These are phyloP conservation scores for Dascyllus trimaculatus DNA, from an alignment of 2,113 vertebrate species.

Conservation along the genomic window DNA sequence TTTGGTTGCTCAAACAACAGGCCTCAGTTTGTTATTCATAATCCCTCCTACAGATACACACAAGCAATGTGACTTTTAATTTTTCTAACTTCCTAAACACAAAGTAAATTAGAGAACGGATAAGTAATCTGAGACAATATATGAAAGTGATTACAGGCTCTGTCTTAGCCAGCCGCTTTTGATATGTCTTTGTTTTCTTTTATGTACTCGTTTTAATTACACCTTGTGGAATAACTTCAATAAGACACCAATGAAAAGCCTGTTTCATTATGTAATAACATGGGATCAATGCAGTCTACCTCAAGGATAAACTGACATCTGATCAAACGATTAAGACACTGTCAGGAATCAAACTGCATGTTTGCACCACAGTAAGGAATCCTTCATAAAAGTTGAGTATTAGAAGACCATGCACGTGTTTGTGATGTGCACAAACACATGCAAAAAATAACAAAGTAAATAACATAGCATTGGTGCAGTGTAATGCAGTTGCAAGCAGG, in stretches of 20 bases:
- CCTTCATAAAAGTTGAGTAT: too few species aligned
- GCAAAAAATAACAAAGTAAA: too few species aligned
- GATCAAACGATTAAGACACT: constrained; percentile 11
- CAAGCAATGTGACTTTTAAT: constrained; percentile 22
- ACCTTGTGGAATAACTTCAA: background rate
- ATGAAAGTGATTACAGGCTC: constrained; percentile 34
- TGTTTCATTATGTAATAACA: constrained; percentile 7
- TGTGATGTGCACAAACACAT: too few species aligned
- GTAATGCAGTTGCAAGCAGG: background rate
- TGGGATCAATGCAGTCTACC: background rate
- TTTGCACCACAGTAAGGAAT: background rate
- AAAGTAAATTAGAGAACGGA: constrained; percentile 50
- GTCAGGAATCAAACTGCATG: background rate
- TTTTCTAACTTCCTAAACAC: constrained; percentile 15
- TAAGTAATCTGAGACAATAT: background rate
- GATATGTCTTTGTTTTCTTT: constrained; percentile 30
- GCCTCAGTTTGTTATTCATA: background rate
- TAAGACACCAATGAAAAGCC: background rate
- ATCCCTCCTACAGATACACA: background rate
- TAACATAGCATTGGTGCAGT: background rate
- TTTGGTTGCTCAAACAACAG: constrained; percentile 11
- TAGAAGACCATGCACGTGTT: too few species aligned
- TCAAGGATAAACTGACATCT: constrained; percentile 1
- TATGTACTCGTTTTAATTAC: constrained; percentile 15
- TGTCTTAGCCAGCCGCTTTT: background rate